A percentile compares a stretch with the other conserved stretches of the same genome.
phyloP scores from a whole-genome alignment of 2,797 vertebrate species.

The Cossypha caffra region DNA sequence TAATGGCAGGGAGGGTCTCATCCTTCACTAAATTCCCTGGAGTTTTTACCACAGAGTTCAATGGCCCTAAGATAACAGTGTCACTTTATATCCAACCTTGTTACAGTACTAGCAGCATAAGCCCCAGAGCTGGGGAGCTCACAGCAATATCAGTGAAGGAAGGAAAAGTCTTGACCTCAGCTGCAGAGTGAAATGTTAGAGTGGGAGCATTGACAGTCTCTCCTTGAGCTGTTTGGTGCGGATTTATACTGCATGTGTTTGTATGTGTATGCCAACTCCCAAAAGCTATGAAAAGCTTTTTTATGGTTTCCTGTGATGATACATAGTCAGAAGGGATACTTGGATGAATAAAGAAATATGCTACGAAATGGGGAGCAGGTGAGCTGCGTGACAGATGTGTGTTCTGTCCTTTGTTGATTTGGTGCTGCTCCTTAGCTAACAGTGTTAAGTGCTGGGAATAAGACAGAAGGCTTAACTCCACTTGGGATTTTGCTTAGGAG shows the following conservation, averaged over 20 bases:
- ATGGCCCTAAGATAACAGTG: background rate
- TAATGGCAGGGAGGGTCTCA: background rate
- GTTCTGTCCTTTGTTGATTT: background rate
- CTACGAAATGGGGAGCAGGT: constrained; percentile 5
- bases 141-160: background rate
- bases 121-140: constrained; percentile 1
- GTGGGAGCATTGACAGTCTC: background rate
- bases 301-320: constrained; percentile 28
- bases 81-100: background rate
- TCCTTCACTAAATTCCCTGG: background rate
- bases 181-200: background rate
- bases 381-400: background rate
- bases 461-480: background rate
- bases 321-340: background rate
- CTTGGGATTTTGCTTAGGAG: background rate
- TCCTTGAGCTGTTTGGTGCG: constrained; percentile 32
- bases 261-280: background rate
- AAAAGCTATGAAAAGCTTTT: constrained; percentile 34
- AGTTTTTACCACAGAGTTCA: background rate
- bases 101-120: background rate
- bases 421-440: background rate
- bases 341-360: background rate
- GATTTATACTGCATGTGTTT: constrained; percentile 25
- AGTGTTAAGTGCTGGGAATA: background rate
- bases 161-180: constrained; percentile 21